Evolutionary conservation across 2,797 vertebrate species (phyloP).

Genomic region (Crotalus adamanteus): DNA sequence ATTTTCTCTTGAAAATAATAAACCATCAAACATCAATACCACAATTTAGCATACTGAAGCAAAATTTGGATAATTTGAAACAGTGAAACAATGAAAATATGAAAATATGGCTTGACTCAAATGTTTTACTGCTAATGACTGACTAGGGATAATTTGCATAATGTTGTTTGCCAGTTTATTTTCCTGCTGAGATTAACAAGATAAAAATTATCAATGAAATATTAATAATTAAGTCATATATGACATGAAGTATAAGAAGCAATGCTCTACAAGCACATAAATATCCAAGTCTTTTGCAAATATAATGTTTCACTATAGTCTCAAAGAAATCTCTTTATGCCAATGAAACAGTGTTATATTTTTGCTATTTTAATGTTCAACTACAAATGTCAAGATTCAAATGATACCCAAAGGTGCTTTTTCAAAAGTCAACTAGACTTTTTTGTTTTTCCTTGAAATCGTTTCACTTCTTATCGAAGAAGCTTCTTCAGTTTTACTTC

Average conservation of each 20-base stretch:
- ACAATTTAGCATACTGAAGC: not conserved
- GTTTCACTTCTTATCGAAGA: not conserved
- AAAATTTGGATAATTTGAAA: conserved; percentile 30
- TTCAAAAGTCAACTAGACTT: not conserved
- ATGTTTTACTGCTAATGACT: conserved; percentile 42
- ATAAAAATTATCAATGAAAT: conserved; percentile 40
- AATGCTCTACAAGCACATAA: conserved; percentile 46
- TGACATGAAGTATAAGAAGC: conserved; percentile 39
- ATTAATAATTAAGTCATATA: conserved; percentile 47
- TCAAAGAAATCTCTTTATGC: not conserved
- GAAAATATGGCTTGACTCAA: conserved; percentile 14
- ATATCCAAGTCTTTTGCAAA: conserved; percentile 52
- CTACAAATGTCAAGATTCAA: not conserved
- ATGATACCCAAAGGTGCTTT: not conserved
- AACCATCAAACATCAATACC: not conserved
- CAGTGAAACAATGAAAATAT: not conserved
- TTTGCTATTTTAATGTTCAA: not conserved
- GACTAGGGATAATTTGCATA: conserved; percentile 34
- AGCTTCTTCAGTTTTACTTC: not conserved
- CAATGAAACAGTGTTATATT: not conserved
- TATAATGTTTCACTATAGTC: conserved; percentile 1
- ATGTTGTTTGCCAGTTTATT: conserved; percentile 37
- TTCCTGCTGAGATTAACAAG: conserved; percentile 28
- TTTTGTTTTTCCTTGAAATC: not conserved
- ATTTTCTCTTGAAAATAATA: conserved; percentile 1